Evolutionary conservation across 2,113 vertebrate species (phyloP).

Genomic region (Equus quagga): DNA sequence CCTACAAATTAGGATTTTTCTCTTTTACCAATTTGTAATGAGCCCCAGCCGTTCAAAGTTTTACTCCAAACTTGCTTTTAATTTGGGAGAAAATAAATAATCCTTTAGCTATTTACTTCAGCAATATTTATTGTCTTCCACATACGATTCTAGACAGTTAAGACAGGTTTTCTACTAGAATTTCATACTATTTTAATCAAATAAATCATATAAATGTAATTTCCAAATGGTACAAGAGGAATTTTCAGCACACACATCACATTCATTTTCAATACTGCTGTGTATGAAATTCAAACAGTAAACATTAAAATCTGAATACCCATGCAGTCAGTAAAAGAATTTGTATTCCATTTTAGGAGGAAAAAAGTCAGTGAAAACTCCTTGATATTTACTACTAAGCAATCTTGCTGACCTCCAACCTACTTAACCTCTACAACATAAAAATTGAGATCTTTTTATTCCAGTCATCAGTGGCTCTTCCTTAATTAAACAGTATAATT

Average conservation of each 20-base stretch:
- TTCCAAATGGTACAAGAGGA: neutral
- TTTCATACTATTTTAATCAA: neutral
- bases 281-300: neutral
- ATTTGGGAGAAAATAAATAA: neutral
- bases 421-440: neutral
- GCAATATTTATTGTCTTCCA: neutral
- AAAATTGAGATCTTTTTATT: neutral
- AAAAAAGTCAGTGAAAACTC: neutral
- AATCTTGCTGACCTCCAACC: neutral
- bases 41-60: neutral
- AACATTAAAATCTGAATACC: neutral
- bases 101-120: neutral
- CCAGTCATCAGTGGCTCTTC: neutral
- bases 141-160: neutral
- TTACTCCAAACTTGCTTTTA: neutral
- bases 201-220: neutral
- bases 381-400: constrained; percentile 8
- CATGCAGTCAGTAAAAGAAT: neutral
- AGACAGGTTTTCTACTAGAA: neutral
- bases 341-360: neutral
- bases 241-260: constrained; percentile 5
- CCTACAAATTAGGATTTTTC: neutral
- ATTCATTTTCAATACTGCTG: neutral
- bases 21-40: neutral
- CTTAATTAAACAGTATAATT: neutral